phyloP scores from a whole-genome alignment of 1,140 invertebrate genomes.

The Pseudomyrmex sp. region DNA sequence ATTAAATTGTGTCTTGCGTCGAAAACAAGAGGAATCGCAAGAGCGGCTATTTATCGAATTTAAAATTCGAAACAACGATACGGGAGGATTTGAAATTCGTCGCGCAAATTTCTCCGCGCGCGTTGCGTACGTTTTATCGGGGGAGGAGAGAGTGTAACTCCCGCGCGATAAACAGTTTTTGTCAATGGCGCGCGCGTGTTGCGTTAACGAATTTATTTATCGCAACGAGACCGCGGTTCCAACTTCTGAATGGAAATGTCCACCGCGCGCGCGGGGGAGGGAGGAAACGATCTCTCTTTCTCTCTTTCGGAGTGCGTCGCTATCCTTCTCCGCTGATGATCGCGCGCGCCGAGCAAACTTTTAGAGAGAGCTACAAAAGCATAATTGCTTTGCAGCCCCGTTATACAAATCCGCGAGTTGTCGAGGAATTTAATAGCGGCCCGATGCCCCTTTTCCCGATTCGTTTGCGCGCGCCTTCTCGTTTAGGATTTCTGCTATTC shows the following conservation, averaged over 20 bases:
- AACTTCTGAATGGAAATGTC: constrained; percentile 56
- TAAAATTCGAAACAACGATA: constrained; percentile 31
- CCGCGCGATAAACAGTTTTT: constrained; percentile 43
- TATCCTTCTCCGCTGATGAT: constrained; percentile 47
- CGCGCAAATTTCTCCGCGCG: constrained; percentile 2
- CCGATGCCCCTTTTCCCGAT: constrained; percentile 30
- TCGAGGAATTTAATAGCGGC: constrained; percentile 59
- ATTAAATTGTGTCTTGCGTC: constrained; percentile 19
- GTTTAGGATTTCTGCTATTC: not conserved
- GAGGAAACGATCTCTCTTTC: not conserved
- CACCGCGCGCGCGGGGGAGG: not conserved
- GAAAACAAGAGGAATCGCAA: constrained; percentile 7
- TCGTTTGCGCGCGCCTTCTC: constrained; percentile 6
- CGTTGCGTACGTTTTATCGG: constrained; percentile 32
- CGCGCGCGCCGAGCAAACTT: constrained; percentile 47
- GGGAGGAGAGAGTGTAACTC: not conserved
- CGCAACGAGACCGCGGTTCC: not conserved
- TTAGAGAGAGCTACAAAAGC: constrained; percentile 54
- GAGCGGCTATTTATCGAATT: constrained; percentile 16
- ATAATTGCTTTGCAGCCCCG: constrained; percentile 61
- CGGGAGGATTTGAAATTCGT: constrained; percentile 8
- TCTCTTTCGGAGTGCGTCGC: constrained; percentile 9
- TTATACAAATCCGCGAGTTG: constrained; percentile 59
- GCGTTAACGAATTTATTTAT: constrained; percentile 58
- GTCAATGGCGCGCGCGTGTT: constrained; percentile 29